phyloP scores from a whole-genome alignment of 2,888 invertebrate species.

The Leuctra nigra region DNA sequence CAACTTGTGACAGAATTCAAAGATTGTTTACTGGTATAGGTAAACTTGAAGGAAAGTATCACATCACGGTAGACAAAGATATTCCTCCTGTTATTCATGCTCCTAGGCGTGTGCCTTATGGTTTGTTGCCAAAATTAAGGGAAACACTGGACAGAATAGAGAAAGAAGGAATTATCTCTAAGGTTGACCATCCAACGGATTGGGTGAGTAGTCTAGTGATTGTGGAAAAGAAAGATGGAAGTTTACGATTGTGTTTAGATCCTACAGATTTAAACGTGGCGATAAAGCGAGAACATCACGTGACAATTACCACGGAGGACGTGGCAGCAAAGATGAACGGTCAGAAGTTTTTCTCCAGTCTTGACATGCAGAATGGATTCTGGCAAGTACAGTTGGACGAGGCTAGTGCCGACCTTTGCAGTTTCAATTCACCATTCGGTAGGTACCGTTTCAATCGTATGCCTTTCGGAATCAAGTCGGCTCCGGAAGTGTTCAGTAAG shows the following conservation, averaged over 20 bases:
- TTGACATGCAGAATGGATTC: slow-evolving; percentile 23
- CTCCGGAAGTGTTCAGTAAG: slow-evolving; percentile 24
- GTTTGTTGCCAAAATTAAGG: neutral
- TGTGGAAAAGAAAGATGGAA: slow-evolving; percentile 15
- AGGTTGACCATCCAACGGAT: neutral
- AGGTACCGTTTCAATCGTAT: slow-evolving; percentile 20
- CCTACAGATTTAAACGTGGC: slow-evolving; percentile 16
- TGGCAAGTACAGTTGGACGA: slow-evolving; percentile 20
- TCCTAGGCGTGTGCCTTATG: neutral
- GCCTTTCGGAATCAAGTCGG: slow-evolving; percentile 22
- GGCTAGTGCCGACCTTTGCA: slow-evolving; percentile 15
- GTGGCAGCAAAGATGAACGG: neutral
- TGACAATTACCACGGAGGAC: neutral
- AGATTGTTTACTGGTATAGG: slow-evolving; percentile 7
- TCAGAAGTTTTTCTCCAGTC: slow-evolving; percentile 9
- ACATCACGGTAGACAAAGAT: neutral
- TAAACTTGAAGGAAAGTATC: neutral
- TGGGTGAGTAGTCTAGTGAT: slow-evolving; percentile 18
- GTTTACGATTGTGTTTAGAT: slow-evolving; percentile 15
- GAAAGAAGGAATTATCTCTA: neutral
- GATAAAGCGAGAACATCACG: slow-evolving; percentile 8
- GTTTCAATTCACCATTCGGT: slow-evolving; percentile 22
- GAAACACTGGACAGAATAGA: neutral
- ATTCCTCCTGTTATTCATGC: neutral
- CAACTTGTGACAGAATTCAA: neutral